Evolutionary conservation across 2,113 vertebrate genomes (phyloP), one percentile per base, ranked within the genome.

Genomic region (Indicator indicator): DNA sequence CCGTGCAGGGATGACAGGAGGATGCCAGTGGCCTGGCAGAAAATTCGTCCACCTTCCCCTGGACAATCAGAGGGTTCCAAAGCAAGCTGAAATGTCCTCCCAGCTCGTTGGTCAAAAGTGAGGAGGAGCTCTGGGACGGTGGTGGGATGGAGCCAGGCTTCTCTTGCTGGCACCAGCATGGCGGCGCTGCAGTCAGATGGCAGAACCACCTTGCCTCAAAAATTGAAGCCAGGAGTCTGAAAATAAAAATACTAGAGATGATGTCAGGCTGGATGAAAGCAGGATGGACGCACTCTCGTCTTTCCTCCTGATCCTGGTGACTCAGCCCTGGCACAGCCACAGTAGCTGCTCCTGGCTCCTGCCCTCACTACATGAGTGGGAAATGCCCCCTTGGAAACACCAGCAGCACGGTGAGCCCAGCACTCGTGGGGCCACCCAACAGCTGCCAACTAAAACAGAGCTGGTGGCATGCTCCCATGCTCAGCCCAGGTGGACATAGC

Each of bases 241-340:
- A 77, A 95, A 92, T 69, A 92, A 95, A 96, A 96, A 90, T 81
- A 90, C 83, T 83, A n/a, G 91, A 18, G 52, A 86, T 92, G 86
- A 95, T 93, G 93, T 83, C 80, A 94, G 91, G 76, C 82, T 75
- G 81, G 95, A 78, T 91, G 94, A 95, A 94, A 95, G 83, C 89
- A 94, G 76, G 91, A 95, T 54, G 92, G 88, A 90, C 75, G 33
- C 48, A 54, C 62, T 13, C 26, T 1, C 64, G 83, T 56, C 74
- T 85, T 70, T 71, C 88, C 91, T 77, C 81, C 79, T n/a, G 44
- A 36, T 44, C 33, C 4, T 46, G 48, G 74, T 92, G 95, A 97
- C 95, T 96, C 93, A 93, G 89, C 65, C 69, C 83, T 90, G 93
- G 91, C 94, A 79, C 9, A 3, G 60, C 60, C 16, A 0, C 0